Evolutionary conservation across 2,888 invertebrate genomes (phyloP), one percentile per base, ranked within the genome.

Genomic region (Gerosis bhagava): DNA sequence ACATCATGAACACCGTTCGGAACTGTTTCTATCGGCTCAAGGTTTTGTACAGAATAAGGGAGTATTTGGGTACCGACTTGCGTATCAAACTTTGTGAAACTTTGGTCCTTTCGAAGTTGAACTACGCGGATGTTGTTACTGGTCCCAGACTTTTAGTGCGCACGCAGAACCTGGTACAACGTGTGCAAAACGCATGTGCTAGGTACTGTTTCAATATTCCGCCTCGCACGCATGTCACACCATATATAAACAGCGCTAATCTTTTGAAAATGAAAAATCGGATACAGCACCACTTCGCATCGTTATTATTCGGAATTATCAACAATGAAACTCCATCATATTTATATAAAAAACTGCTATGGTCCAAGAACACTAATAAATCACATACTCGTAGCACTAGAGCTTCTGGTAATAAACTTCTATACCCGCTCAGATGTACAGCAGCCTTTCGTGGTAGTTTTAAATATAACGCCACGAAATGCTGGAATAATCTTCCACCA

Each of bases 191-290:
- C 22, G 49, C 56, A 3, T 53, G 53, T 26, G 36, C 46, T 3
- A 22, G 49, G 2, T 53, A 25, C 13, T 56, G 56, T 29, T 53
- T 41, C 36, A 31, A 41, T 5, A 49, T 56, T 3, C 51, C 53
- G 7, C 37, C 28, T 6, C 34, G 49, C 1, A 21, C 25, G 3
- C 51, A 53, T 28, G 42, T 56, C 3, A 47, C 51, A 3, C 49
- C 51, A 1, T 51, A 32, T 29, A 21, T 56, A 5, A 51, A 53
- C 37, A n/a, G 13, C 1, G 29, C 17, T 2, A 40, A 32, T 6
- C 22, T 51, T 2, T 12, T 52, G 8, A 54, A 49, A 31, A 50
- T 55, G 49, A 22, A 28, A 16, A 31, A 32, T n/a, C 15, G 51
- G 4, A 3, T 3, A 6, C 6, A 19, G 19, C 19, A 5, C 6